These are phyloP conservation scores for Heteromyza rotundicornis DNA, from an alignment of 2,888 invertebrate species.

Conservation along the genomic window DNA sequence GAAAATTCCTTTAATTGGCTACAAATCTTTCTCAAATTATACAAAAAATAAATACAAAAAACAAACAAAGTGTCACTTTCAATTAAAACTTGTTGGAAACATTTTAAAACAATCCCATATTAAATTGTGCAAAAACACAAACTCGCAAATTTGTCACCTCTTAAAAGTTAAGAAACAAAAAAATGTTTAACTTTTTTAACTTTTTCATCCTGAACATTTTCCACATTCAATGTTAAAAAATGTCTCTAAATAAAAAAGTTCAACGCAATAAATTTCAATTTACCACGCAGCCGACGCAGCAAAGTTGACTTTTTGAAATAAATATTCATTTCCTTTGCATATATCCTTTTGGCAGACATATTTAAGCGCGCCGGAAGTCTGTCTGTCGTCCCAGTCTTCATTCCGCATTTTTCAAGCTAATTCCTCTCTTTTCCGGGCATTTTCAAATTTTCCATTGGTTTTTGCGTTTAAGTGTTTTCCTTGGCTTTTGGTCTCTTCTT, in stretches of 20 bases:
- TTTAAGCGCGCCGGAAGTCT: conserved; percentile 5
- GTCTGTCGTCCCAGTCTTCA: not conserved
- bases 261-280: not conserved
- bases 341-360: conserved; percentile 2
- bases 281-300: not conserved
- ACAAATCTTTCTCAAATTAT: too few relatives aligned
- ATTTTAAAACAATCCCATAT: too few relatives aligned
- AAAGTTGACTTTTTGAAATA: not conserved
- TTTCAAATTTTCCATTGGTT: not conserved
- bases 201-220: too few relatives aligned
- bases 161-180: too few relatives aligned
- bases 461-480: not conserved
- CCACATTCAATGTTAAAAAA: not conserved
- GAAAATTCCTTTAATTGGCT: too few relatives aligned
- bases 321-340: conserved; percentile 7
- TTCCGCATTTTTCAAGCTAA: not conserved
- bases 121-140: too few relatives aligned
- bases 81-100: too few relatives aligned
- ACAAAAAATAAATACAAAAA: too few relatives aligned
- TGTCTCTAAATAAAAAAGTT: not conserved
- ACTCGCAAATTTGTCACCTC: too few relatives aligned
- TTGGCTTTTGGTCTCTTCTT: not conserved
- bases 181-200: too few relatives aligned
- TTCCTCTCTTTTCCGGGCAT: not conserved
- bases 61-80: too few relatives aligned